Conservation (phyloP, 2,113 vertebrate genomes). For the Protomyctophum bolini region DNA sequence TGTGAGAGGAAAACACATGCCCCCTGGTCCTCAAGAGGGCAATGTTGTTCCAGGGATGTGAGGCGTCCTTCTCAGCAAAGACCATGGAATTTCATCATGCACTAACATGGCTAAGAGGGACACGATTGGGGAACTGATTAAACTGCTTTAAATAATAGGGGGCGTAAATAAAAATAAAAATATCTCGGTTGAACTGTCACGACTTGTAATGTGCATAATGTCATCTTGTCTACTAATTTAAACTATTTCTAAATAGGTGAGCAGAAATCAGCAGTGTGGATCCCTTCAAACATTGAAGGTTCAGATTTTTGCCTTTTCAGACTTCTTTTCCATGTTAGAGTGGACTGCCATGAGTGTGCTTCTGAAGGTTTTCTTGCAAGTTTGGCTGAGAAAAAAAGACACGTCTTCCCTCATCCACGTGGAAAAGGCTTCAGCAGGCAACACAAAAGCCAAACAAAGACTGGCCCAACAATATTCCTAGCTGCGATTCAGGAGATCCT, state of each 20-base stretch:
- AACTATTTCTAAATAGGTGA: constrained; percentile 3
- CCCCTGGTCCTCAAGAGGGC: constrained; percentile 63
- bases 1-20: constrained; percentile 37
- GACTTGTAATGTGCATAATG: not conserved
- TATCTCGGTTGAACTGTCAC: constrained; percentile 15
- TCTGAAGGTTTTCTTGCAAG: constrained; percentile 29
- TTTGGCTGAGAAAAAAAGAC: constrained; percentile 23
- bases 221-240: too few species aligned
- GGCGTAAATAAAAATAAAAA: constrained; percentile 23
- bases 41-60: constrained; percentile 51
- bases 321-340: constrained; percentile 49
- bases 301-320: constrained; percentile 42
- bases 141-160: constrained; percentile 8
- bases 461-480: constrained; percentile 64
- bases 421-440: constrained; percentile 48
- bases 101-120: constrained; percentile 44
- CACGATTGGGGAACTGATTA: constrained; percentile 23
- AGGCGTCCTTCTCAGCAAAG: constrained; percentile 48
- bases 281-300: constrained; percentile 57
- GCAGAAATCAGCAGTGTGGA: constrained; percentile 37
- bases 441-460: constrained; percentile 32
- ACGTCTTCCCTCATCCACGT: constrained; percentile 53
- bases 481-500: constrained; percentile 65
- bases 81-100: constrained; percentile 34
- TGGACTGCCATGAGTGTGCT: constrained; percentile 23